Conservation (phyloP, 2,888 invertebrate genomes). For the Andrena bicolor region DNA sequence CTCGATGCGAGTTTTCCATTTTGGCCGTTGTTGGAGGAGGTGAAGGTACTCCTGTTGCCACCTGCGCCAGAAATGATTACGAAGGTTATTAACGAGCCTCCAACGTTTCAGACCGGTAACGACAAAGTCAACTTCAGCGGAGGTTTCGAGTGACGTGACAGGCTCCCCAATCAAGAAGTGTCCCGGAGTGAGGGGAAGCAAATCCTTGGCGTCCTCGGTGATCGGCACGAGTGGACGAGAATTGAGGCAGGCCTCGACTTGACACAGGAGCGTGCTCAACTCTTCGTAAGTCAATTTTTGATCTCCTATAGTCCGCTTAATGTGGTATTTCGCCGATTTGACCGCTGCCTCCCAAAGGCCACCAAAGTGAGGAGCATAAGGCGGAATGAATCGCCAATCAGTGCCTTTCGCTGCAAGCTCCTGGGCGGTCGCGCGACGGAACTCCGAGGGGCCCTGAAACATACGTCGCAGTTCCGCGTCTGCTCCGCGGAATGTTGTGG, state of each 20-base stretch:
- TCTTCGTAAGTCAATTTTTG: neutral
- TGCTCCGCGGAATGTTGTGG: neutral
- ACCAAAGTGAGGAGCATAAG: neutral
- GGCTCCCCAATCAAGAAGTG: neutral
- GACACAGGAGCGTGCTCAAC: neutral
- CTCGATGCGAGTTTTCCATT: neutral
- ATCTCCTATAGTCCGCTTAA: neutral
- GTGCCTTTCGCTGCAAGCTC: neutral
- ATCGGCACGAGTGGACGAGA: neutral
- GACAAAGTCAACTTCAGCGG: too few species aligned
- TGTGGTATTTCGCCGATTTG: neutral
- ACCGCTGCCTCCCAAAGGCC: neutral
- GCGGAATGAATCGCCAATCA: neutral
- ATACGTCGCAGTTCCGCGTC: neutral
- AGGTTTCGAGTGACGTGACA: neutral
- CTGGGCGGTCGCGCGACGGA: too few species aligned
- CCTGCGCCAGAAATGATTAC: neutral
- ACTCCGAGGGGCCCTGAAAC: too few species aligned
- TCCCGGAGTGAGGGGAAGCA: neutral
- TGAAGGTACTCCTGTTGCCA: neutral
- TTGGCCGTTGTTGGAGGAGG: neutral
- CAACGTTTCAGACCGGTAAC: neutral
- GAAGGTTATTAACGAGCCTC: neutral
- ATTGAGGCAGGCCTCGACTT: neutral
- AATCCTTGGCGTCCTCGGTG: neutral